Evolutionary conservation across 2,113 vertebrate species (phyloP).

Genomic region (Xenotilapia leptura): DNA sequence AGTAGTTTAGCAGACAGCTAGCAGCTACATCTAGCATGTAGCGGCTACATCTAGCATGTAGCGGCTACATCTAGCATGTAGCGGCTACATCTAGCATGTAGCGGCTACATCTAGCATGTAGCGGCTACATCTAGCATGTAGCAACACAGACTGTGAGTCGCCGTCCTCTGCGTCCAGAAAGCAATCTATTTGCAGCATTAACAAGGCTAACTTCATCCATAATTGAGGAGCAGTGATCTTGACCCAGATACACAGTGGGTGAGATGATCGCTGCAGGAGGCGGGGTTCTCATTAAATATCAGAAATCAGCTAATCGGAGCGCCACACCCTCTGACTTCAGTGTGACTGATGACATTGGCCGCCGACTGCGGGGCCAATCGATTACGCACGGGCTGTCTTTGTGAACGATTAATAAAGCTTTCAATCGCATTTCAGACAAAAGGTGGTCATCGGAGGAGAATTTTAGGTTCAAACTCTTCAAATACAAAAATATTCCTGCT

Average conservation of each 20-base stretch:
- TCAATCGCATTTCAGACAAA: neutral
- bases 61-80: neutral
- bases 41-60: no score
- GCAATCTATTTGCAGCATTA: neutral
- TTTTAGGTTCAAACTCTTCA: no score
- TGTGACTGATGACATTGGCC: neutral
- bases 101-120: no score
- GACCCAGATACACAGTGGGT: conserved; percentile 6
- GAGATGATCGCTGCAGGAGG: neutral
- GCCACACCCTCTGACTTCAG: neutral
- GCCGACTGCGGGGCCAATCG: neutral
- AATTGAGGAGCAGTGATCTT: conserved; percentile 3
- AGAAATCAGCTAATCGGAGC: neutral
- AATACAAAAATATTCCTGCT: fast-evolving
- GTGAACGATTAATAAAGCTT: neutral
- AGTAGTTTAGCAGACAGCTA: neutral
- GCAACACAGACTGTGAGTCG: neutral
- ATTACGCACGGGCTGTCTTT: neutral
- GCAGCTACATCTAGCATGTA: neutral
- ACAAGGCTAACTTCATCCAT: neutral
- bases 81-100: neutral
- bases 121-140: neutral
- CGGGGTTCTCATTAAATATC: neutral
- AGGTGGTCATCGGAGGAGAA: fast-evolving
- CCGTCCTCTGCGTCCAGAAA: neutral